Evolutionary conservation across 2,888 invertebrate genomes (phyloP), one percentile per base, ranked within the genome.

Genomic region (Neocrepidodera transversa): DNA sequence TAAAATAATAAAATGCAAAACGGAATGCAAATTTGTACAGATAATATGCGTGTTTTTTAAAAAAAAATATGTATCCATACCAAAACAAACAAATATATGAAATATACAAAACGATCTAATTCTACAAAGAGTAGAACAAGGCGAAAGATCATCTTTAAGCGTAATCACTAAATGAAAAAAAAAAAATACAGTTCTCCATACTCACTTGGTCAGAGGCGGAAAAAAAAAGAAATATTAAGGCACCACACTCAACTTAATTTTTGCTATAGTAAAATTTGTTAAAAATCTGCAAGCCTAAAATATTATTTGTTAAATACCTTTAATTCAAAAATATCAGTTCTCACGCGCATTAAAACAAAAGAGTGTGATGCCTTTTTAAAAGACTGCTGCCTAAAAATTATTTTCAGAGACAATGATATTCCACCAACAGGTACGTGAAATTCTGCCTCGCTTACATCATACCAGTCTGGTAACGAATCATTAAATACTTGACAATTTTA

Each of bases 11-110:
- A 62, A 67, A 65, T 59, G 62, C 59, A 62, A 63, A 63, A 66
- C 70, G 73, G 73, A 73, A 73, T 73, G 73, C 70, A 63, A 68
- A 68, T 65, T 71, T 72, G 71, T 74, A 72, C 71, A 69, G 69
- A 68, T 51, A 63, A 42, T 55, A 69, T 68, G 69, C 68, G 71
- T 66, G 68, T 64, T 66, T 67, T 62, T 53, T 58, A 58, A 60
- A 60, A 62, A n/a, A 64, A 67, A 65, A 69, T 67, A 67, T 67
- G 68, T 66, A 61, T 59, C 60, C 65, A 63, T 61, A 63, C 59
- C 57, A 50, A 67, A 62, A 65, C 60, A 20, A 64, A 56, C 51
- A 48, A 58, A 53, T 43, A 58, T 65, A 63, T 62, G 59, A 67
- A 67, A 67, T 66, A 65, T 65, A 67, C 64, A 67, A 64, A 42